phyloP scores from a whole-genome alignment of 1,140 invertebrate species.

The Venustaconcha ellipsiformis region DNA sequence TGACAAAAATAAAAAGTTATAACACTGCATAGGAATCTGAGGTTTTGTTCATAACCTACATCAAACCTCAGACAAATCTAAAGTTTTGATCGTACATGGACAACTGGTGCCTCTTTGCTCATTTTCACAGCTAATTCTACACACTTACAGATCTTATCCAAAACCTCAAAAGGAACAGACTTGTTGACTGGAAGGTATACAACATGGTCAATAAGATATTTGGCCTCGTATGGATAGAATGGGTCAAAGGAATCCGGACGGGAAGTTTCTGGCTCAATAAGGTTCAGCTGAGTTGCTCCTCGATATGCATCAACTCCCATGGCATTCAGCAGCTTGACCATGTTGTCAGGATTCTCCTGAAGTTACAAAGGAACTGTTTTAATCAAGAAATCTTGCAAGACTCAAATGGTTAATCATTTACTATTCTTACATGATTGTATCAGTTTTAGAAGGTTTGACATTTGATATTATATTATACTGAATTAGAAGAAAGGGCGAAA shows the following conservation, averaged over 20 bases:
- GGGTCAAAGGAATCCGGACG: constrained; percentile 28
- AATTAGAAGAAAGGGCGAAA: too few species aligned
- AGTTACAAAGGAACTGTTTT: not conserved
- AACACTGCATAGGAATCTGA: too few species aligned
- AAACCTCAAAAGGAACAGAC: constrained; percentile 60
- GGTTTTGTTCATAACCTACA: too few species aligned
- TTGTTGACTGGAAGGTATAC: constrained; percentile 68
- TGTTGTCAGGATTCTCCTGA: constrained; percentile 65
- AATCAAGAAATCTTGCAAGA: too few species aligned
- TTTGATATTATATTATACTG: too few species aligned
- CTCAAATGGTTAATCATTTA: too few species aligned
- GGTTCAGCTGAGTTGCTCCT: constrained; percentile 66
- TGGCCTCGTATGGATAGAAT: constrained; percentile 61
- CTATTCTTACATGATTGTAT: too few species aligned
- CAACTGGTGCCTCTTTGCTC: constrained; percentile 36
- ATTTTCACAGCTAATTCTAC: constrained; percentile 38
- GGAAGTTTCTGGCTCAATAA: constrained; percentile 55
- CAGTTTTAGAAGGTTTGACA: too few species aligned
- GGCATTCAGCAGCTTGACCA: constrained; percentile 55
- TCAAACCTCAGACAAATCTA: too few species aligned
- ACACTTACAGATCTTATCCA: constrained; percentile 58
- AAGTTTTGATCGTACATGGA: constrained; percentile 39
- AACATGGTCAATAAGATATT: constrained; percentile 68
- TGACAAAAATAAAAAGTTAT: too few species aligned
- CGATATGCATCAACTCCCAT: constrained; percentile 68